phyloP scores from a whole-genome alignment of 2,113 vertebrate genomes.

The Atlantisia rogersi region DNA sequence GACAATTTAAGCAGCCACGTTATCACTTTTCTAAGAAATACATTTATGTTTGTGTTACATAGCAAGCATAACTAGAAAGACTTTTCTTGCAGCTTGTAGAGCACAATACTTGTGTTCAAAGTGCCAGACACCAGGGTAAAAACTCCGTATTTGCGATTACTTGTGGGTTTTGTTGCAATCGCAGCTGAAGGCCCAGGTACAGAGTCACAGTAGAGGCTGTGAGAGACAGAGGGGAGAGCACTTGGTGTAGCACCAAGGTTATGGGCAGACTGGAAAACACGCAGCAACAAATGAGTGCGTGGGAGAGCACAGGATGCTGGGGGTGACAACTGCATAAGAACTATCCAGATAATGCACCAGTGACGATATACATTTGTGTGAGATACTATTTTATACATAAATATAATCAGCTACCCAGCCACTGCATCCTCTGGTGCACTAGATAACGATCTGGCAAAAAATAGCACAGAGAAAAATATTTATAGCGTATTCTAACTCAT shows the following conservation, averaged over 20 bases:
- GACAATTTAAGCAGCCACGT: background rate
- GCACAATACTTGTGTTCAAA: background rate
- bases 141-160: background rate
- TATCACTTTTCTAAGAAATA: background rate
- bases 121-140: background rate
- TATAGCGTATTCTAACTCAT: background rate
- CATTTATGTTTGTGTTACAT: background rate
- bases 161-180: background rate
- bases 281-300: background rate
- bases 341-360: background rate
- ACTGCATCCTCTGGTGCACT: background rate
- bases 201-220: background rate
- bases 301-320: background rate
- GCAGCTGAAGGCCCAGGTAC: background rate
- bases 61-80: background rate
- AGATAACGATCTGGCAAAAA: background rate
- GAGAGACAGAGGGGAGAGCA: background rate
- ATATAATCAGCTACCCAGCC: background rate
- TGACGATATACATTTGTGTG: background rate
- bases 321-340: background rate
- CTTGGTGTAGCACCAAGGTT: background rate
- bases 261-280: rapidly evolving
- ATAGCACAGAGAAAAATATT: background rate
- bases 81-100: background rate
- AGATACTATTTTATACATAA: background rate